Conservation (phyloP, 2,113 vertebrate genomes). For the Phylloscopus whistleri region DNA sequence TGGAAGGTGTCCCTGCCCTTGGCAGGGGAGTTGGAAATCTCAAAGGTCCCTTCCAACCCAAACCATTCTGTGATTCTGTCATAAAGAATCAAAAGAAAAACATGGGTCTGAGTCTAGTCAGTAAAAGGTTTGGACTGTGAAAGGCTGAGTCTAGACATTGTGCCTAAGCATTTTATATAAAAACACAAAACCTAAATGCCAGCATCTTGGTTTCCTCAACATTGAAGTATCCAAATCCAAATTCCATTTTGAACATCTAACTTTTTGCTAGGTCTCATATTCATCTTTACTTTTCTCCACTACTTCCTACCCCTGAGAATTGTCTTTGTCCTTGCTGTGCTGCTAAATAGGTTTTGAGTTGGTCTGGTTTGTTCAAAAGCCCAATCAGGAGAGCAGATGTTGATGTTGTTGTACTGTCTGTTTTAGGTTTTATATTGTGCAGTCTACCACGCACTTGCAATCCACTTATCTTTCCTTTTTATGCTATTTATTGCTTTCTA, state of each 20-base stretch:
- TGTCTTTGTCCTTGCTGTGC: not conserved
- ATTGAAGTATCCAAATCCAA: not conserved
- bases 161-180: not conserved
- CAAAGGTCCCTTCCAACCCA: not conserved
- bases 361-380: not conserved
- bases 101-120: not conserved
- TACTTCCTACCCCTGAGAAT: not conserved
- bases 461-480: not conserved
- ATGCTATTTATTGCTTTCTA: not conserved
- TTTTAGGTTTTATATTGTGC: not conserved
- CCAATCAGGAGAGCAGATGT: not conserved
- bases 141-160: not conserved
- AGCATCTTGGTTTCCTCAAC: not conserved
- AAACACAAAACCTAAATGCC: not conserved
- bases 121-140: not conserved
- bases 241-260: not conserved
- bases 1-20: not conserved
- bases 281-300: not conserved
- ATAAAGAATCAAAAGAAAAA: not conserved
- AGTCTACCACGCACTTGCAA: not conserved
- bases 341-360: conserved; percentile 5
- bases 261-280: not conserved
- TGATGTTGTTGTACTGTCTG: not conserved
- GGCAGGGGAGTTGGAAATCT: not conserved
- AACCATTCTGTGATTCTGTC: not conserved